Conservation (phyloP, 2,888 invertebrate species). For the Watsonalla binaria region DNA sequence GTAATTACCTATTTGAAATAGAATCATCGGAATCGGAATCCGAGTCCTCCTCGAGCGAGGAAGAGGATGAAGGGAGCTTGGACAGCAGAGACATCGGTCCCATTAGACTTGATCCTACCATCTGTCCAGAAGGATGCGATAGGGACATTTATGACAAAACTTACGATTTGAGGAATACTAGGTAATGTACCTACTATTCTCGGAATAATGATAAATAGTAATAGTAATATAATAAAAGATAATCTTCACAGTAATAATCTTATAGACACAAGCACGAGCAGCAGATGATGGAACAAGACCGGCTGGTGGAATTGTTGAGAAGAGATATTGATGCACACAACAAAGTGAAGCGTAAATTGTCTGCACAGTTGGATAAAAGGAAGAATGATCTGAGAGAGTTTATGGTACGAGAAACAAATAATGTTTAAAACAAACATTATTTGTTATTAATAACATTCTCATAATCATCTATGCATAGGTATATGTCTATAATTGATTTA, state of each 20-base stretch:
- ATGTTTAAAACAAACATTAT: too few relatives aligned
- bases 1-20: constrained; percentile 9
- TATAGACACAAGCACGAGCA: constrained; percentile 75
- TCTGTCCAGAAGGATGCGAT: constrained; percentile 86
- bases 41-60: constrained; percentile 78
- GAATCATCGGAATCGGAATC: constrained; percentile 66
- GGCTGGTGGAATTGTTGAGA: constrained; percentile 74
- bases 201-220: not conserved
- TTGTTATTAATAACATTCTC: too few relatives aligned
- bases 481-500: too few relatives aligned
- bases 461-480: too few relatives aligned
- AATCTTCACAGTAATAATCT: not conserved
- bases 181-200: constrained; percentile 42
- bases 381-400: constrained; percentile 81
- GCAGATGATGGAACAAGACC: constrained; percentile 77
- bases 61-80: constrained; percentile 80
- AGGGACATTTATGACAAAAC: constrained; percentile 82
- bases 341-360: constrained; percentile 77
- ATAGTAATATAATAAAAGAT: not conserved
- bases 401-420: too few relatives aligned
- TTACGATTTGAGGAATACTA: constrained; percentile 79
- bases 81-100: constrained; percentile 83
- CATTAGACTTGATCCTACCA: constrained; percentile 83
- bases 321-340: constrained; percentile 80
- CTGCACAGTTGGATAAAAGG: constrained; percentile 72